Base-by-base conservation (phyloP, 2,113 vertebrate species). In the Theristicus caerulescens region DNA sequence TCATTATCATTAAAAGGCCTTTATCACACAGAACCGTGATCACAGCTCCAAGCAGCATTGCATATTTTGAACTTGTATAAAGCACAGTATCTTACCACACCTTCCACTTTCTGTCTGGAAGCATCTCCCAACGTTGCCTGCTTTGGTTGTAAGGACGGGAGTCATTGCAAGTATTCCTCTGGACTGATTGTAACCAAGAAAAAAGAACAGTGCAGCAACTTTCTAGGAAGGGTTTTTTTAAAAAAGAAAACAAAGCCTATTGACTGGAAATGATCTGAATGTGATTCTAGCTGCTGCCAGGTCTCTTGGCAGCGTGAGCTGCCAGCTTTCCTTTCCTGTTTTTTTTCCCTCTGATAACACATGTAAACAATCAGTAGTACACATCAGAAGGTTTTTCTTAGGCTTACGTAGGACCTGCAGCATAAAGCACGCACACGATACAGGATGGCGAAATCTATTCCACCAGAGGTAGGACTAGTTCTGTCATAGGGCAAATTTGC, bases 261-360 rank as follows among this genome's bases (percentile, higher is more conserved):
- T 96, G 93, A 93, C 95, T 96, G 95, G 91, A 97, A 97, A 88
- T 87, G 2, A 92, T 91, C 84, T 90, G 62, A 91, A 92, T 89
- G 87, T 88, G 82, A 90, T 71, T 62, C 44, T 54, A 88, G 86
- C 24, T 69, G 47, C 36, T 92, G 91, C 89, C 94, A 96, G 91
- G 71, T 95, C 74, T 94, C 71, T 90, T 95, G 95, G 95, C 95
- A 95, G 81, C 1, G 0, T 22, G 36, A 83, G 65, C 82, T 94
- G 93, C 91, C 94, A 90, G 87, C 79, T 97, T 94, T 96, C 89
- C 91, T 93, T 96, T 96, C 88, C 90, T 83, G 82, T 38, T 94
- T 77, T 93, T 94, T 82, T 34, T 2, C 57, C 44, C 72, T 91
- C 95, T 92, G 96, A 96, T 96, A 95, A 96, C 90, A 40, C 81